Evolutionary conservation across 1,140 invertebrate genomes (phyloP), one percentile per base, ranked within the genome.

Genomic region (Cephus cinctus): DNA sequence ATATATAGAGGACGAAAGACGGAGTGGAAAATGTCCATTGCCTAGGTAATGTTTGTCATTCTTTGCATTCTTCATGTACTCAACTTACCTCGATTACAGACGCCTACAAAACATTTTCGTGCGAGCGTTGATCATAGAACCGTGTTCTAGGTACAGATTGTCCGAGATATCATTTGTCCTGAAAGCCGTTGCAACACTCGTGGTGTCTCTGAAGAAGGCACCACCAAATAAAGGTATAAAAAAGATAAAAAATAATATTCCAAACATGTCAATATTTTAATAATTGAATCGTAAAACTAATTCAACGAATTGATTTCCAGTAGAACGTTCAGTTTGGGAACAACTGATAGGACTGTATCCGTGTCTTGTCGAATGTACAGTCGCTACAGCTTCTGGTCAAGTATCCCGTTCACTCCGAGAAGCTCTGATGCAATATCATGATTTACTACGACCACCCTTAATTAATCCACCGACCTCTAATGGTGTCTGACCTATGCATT

Each of bases 81-180:
- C n/a, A n/a, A n/a, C n/a, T n/a, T n/a, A n/a, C n/a, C n/a, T n/a
- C n/a, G 3, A 14, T 23, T 16, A 15, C 11, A 31, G 4, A 12
- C 3, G 5, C 8, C n/a, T 9, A 18, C 18, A 18, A 8, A 43
- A 30, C 14, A 19, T 15, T 34, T 22, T 22, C 14, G 35, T 9
- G 23, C 42, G 19, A 53, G 36, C 50, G 58, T 43, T 57, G 59
- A 52, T 59, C 61, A 63, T 65, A 58, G 32, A 47, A 60, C 47
- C 55, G 30, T 66, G 60, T 79, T 80, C 47, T 75, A 96, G 94
- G 69, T 93, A 96, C 63, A 82, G 94, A 46, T 79, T 97, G 42
- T 94, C 94, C 3, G 96, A 98, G 78, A 95, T 98, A 70, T 92
- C 93, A 27, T 97, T 96, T 76, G 94, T 97, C n/a, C 69, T 98